phyloP scores from a whole-genome alignment of 2,888 invertebrate genomes.

The Lithophane leautieri region DNA sequence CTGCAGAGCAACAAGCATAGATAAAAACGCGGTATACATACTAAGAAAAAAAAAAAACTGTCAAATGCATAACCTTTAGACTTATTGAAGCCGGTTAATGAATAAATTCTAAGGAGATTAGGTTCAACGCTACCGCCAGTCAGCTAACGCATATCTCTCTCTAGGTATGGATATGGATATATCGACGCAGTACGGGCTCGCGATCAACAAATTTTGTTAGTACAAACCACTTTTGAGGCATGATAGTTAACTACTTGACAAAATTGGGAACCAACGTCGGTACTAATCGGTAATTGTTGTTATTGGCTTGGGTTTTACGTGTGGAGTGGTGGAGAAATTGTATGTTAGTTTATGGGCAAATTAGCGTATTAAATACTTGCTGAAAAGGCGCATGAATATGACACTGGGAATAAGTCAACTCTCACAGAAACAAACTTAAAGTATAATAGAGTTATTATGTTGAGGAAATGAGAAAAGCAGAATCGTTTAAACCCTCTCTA shows the following conservation, averaged over 20 bases:
- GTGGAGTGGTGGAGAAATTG: background rate
- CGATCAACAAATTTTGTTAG: constrained; percentile 87
- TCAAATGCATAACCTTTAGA: background rate
- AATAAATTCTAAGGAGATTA: constrained; percentile 15
- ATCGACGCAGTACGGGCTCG: constrained; percentile 86
- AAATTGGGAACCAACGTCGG: constrained; percentile 56
- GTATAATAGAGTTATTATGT: background rate
- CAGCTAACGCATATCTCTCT: constrained; percentile 74
- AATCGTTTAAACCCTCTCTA: too few species aligned
- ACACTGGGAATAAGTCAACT: background rate
- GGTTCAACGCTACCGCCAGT: constrained; percentile 50
- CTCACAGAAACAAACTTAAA: background rate
- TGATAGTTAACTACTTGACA: constrained; percentile 63
- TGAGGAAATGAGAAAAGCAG: background rate
- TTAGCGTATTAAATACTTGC: background rate
- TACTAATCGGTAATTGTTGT: constrained; percentile 80
- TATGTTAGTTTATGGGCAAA: background rate
- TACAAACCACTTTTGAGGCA: constrained; percentile 76
- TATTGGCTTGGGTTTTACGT: constrained; percentile 47
- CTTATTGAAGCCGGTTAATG: background rate
- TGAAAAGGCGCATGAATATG: background rate
- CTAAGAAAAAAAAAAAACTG: background rate
- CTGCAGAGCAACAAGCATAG: background rate
- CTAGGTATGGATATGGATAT: constrained; percentile 86
- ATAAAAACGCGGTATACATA: background rate